These are phyloP conservation scores for Andricus quercusramuli DNA, from an alignment of 2,888 invertebrate species.

Conservation along the genomic window DNA sequence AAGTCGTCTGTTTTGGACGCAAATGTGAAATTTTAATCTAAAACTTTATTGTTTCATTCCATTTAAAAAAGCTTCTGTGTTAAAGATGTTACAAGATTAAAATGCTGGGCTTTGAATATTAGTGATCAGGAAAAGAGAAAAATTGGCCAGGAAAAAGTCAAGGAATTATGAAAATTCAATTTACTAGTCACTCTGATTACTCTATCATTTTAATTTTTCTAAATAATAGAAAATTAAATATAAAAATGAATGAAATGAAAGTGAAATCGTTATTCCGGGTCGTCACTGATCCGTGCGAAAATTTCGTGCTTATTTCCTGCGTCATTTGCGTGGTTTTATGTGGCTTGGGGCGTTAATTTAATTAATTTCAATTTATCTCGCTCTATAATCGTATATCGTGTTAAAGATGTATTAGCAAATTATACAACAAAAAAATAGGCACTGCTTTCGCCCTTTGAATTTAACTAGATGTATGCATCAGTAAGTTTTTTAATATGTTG, in stretches of 20 bases:
- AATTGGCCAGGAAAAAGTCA: no score
- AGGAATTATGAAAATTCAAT: no score
- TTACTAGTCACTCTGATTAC: no score
- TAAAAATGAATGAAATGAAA: background rate
- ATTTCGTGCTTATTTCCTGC: background rate
- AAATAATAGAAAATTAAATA: background rate
- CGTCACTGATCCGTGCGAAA: background rate
- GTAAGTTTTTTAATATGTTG: background rate
- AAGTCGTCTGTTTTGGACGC: no score
- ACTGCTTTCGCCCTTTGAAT: background rate
- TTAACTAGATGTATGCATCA: background rate
- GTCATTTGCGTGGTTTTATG: background rate
- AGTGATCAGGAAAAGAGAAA: no score
- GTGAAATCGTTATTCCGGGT: background rate
- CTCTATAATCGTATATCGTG: background rate
- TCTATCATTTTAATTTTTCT: background rate
- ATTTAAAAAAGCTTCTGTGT: no score
- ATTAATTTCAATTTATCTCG: background rate
- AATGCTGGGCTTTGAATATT: no score
- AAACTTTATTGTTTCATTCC: no score
- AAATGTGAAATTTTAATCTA: no score
- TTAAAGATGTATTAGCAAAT: background rate
- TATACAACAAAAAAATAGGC: background rate
- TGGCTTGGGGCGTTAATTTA: background rate
- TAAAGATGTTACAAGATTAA: no score